A percentile compares a stretch with the other conserved stretches of the same genome.
Evolutionary conservation across 2,113 vertebrate genomes (phyloP).

Genomic region (Daphoenositta chrysoptera): DNA sequence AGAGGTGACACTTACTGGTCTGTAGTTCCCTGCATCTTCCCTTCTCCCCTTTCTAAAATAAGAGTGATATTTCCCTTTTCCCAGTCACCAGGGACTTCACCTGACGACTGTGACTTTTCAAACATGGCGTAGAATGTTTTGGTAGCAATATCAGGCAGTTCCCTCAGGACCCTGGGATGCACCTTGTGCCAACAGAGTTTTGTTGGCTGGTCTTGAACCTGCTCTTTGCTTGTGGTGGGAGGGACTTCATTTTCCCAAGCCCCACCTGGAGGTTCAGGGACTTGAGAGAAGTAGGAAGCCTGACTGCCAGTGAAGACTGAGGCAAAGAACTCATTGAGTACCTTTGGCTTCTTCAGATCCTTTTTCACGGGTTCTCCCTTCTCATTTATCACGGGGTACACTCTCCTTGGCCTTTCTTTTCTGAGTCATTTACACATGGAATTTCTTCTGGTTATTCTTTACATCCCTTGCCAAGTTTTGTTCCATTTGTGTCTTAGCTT

Average conservation of each 20-base stretch:
- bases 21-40: background rate
- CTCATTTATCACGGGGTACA: background rate
- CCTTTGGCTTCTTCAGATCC: background rate
- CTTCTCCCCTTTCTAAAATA: too few species aligned
- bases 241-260: background rate
- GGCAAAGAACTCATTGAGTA: background rate
- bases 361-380: background rate
- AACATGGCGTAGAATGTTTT: background rate
- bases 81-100: rapidly evolving
- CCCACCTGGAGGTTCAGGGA: background rate
- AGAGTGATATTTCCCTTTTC: background rate
- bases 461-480: background rate
- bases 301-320: background rate
- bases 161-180: background rate
- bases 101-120: background rate
- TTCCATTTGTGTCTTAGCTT: background rate
- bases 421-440: background rate
- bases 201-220: background rate
- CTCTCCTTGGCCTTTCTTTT: background rate
- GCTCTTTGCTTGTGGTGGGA: background rate
- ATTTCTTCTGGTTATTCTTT: background rate
- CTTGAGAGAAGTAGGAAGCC: background rate
- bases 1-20: background rate
- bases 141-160: background rate
- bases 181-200: background rate